These are phyloP conservation scores for Ptilonorhynchus violaceus DNA, from an alignment of 2,113 vertebrate genomes.

Conservation along the genomic window DNA sequence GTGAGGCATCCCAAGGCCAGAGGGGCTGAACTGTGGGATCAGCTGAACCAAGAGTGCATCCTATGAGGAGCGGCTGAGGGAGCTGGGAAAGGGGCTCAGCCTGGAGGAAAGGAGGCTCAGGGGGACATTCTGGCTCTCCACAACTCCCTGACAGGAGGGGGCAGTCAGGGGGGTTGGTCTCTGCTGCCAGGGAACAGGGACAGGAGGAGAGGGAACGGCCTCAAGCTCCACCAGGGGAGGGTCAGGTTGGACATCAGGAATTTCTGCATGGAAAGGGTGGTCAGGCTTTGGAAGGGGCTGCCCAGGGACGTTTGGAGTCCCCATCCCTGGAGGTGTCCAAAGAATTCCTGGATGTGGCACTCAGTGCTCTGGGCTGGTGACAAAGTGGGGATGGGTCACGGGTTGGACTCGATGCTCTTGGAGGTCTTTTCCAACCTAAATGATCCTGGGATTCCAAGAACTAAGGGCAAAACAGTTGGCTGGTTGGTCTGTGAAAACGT, in stretches of 20 bases:
- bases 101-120: background rate
- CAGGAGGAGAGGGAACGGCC: background rate
- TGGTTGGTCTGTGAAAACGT: background rate
- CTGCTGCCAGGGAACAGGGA: background rate
- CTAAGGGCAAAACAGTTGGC: background rate
- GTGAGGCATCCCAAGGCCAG: background rate
- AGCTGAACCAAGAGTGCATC: background rate
- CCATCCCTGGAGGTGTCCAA: background rate
- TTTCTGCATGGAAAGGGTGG: background rate
- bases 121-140: accelerated
- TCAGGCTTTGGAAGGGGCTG: background rate
- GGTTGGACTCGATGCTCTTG: accelerated
- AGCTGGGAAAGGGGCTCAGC: background rate
- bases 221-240: background rate
- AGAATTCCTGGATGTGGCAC: accelerated
- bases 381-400: accelerated
- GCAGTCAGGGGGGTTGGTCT: accelerated
- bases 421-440: background rate
- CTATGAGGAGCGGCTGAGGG: background rate
- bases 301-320: background rate
- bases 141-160: background rate
- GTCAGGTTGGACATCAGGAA: background rate
- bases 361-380: background rate
- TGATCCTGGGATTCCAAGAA: background rate
- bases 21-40: accelerated